Base-by-base conservation (phyloP, 2,113 vertebrate genomes). In the Callipepla squamata region DNA sequence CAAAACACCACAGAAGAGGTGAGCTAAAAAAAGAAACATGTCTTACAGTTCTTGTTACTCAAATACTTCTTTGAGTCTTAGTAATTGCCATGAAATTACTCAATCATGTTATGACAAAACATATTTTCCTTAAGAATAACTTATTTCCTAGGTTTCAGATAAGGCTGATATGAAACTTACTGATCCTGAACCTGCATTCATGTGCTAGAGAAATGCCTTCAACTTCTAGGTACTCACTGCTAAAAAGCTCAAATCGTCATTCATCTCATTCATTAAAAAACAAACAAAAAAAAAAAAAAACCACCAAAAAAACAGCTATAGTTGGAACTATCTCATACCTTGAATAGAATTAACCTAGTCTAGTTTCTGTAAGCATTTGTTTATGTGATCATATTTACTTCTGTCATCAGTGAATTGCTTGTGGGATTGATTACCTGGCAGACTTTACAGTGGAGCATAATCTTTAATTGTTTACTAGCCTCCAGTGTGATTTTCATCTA, bases 401-500 rank as follows among this genome's bases (percentile, higher is more conserved):
- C 26, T 20, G 50, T 28, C 58, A 74, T 85, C 66, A 85, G 42
- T 57, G 25, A 69, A 77, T 61, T 80, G 53, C 57, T 81, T 69
- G 16, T 42, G 50, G 55, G 87, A 92, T 87, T 86, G 87, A 93
- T 75, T 92, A 73, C 28, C 44, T 58, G 13, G 8, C 9, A 89
- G 58, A 85, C 17, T 89, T 93, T 65, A 70, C 20, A 63, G 68
- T 12, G 38, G 48, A 40, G 18, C 47, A 57, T 36, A 81, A 88
- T 73, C 76, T 94, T 61, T 92, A 93, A 69, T 65, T 85, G 36
- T 92, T 91, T 91, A 61, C 40, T 73, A 69, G 57, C 26, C 53
- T 93, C 45, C 26, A 72, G 7, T 36, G 48, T 65, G 63, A 90
- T 92, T 92, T 93, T 92, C 40, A 90, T 84, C 87, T 77, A 69